Conservation (phyloP, 2,113 vertebrate species). For the Cettia cetti region DNA sequence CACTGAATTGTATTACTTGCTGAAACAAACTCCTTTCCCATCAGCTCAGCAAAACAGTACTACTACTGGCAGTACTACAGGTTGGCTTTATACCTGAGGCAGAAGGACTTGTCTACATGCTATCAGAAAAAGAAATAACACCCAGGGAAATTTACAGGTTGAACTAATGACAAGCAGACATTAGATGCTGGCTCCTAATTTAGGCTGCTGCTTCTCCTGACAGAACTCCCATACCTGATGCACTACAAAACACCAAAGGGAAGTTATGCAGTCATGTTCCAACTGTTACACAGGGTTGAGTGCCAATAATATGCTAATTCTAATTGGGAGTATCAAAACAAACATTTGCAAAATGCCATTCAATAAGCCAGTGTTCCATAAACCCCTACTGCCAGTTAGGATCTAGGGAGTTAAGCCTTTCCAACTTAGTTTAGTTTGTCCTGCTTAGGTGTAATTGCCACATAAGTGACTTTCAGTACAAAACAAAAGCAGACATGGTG, state of each 20-base stretch:
- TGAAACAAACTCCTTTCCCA: not conserved
- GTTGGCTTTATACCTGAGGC: not conserved
- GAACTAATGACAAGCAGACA: not conserved
- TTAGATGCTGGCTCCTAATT: not conserved
- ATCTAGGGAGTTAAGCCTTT: not conserved
- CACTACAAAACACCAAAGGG: not conserved
- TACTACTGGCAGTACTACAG: not conserved
- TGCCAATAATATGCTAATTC: slow-evolving; percentile 5
- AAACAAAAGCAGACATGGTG: not conserved
- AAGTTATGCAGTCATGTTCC: not conserved
- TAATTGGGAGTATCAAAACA: slow-evolving; percentile 28
- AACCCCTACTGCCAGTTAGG: not conserved
- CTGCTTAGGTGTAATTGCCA: not conserved
- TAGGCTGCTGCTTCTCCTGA: not conserved
- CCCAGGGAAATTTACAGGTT: not conserved
- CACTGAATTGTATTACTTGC: not conserved
- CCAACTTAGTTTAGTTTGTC: not conserved
- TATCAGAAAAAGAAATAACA: not conserved
- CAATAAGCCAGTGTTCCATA: not conserved
- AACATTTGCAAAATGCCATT: slow-evolving; percentile 8
- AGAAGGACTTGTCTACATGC: not conserved
- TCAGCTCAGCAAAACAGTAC: not conserved
- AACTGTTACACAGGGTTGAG: not conserved
- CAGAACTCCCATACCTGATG: not conserved
- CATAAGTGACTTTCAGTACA: not conserved